Evolutionary conservation across 2,797 vertebrate species (phyloP), one percentile per base, ranked within the genome.

Genomic region (Molossus alvarezi): DNA sequence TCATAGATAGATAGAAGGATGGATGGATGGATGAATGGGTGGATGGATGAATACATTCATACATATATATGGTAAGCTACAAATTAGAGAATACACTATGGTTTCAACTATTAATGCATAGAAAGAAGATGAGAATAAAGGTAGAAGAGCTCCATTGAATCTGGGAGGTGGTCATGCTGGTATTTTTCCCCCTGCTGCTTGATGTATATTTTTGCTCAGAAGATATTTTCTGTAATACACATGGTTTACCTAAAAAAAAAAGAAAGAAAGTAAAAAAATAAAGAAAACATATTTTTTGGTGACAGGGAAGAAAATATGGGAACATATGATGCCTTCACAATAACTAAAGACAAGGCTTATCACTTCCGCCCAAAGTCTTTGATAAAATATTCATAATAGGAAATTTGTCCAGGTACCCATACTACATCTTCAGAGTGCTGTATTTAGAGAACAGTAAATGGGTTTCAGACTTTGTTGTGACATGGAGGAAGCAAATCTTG

Each of bases 151-250:
- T 69, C 2, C 3, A 4, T 15, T 87, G 37, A 58, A 37, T 79
- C 27, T 67, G 51, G 53, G 57, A 57, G 17, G 5, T 58, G 9
- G 37, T 93, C 51, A 21, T 88, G n/a, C 64, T 21, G 14, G 2
- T 75, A 10, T 65, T 37, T 17, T 1, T 2, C 11, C 6, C 12
- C 5, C 11, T 64, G n/a, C 12, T 90, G 62, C 27, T 93, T 91
- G 15, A 75, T 91, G 23, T 65, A 9, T 73, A 58, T 15, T 93
- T 90, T 83, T 93, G 8, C 45, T 83, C 1, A 53, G 4, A 72
- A 45, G 23, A 84, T 33, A 94, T 94, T 96, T 86, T 76, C 41
- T 88, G 29, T 72, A 72, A 65, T 85, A 79, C 76, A 81, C 9
- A 65, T 87, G 60, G 13, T 81, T 90, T 95, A 77, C 55, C 14